phyloP scores from a whole-genome alignment of 2,888 invertebrate genomes.

The Pseudococcus jackbeardsleyi region DNA sequence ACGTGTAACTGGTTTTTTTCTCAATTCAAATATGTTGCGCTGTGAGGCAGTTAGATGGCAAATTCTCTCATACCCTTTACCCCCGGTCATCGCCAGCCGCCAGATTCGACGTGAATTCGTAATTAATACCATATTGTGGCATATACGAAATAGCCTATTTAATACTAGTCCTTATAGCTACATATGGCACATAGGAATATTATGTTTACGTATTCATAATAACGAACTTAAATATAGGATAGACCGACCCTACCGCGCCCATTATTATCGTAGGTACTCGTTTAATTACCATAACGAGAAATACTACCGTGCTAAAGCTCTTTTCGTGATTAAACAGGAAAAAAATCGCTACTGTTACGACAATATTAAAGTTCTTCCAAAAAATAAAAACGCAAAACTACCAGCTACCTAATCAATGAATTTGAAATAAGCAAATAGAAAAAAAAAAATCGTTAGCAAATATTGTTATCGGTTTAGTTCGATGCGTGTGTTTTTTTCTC shows the following conservation, averaged over 20 bases:
- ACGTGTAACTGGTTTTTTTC: slow-evolving; percentile 19
- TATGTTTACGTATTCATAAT: not conserved
- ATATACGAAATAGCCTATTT: not conserved
- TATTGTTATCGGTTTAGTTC: not conserved
- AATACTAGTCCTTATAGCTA: not conserved
- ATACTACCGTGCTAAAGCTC: not conserved
- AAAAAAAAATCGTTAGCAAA: not conserved
- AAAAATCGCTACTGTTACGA: not conserved
- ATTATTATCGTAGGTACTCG: not conserved
- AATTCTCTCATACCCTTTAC: not conserved
- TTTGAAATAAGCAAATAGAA: not conserved
- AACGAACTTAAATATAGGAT: slow-evolving; percentile 24
- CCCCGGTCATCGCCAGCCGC: not conserved
- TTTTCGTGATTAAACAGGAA: not conserved
- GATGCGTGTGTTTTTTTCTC: not conserved
- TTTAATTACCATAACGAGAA: slow-evolving; percentile 24
- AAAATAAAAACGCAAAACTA: not conserved
- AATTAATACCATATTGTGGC: not conserved
- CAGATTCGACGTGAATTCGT: not conserved
- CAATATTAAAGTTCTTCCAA: not conserved
- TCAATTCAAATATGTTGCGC: not conserved
- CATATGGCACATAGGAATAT: not conserved
- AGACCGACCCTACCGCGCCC: not conserved
- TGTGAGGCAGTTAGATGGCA: not conserved
- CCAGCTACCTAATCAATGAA: not conserved